Evolutionary conservation across 2,888 invertebrate species (phyloP).

Genomic region (Xanthorhoe spadicearia): DNA sequence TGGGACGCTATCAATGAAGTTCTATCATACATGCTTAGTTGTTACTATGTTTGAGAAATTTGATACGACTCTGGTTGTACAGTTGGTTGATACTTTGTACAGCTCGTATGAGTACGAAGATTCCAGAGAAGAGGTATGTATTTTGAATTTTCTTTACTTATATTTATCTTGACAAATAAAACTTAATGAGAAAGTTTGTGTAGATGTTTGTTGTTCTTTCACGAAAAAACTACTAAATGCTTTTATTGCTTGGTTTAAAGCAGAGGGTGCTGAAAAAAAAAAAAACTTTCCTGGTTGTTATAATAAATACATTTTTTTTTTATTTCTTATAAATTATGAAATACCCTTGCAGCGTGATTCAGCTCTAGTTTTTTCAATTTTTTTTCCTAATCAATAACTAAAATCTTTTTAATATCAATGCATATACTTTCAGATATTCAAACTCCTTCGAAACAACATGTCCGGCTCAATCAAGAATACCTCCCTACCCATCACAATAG

Average conservation of each 20-base stretch:
- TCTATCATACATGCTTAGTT: conserved; percentile 84
- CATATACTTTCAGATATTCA: conserved; percentile 65
- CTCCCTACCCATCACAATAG: conserved; percentile 71
- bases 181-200: too few species aligned
- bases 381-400: too few species aligned
- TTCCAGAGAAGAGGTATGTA: conserved; percentile 66
- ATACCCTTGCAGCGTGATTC: too few species aligned
- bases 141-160: neutral
- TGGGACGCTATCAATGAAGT: conserved; percentile 85
- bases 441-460: conserved; percentile 63
- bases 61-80: conserved; percentile 62
- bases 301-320: too few species aligned
- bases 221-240: too few species aligned
- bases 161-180: too few species aligned
- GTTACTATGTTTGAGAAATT: conserved; percentile 74
- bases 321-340: too few species aligned
- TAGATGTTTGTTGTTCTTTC: too few species aligned
- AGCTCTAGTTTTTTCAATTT: neutral
- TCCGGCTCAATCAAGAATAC: conserved; percentile 69
- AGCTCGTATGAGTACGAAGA: conserved; percentile 70
- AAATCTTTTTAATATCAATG: conserved; percentile 3
- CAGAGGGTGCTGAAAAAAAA: too few species aligned
- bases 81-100: conserved; percentile 74
- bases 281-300: too few species aligned
- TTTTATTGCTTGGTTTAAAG: too few species aligned